Percentiles rank a stretch among this genome's conserved stretches.
phyloP scores from a whole-genome alignment of 1,140 invertebrate genomes.

The Eupeodes corollae region DNA sequence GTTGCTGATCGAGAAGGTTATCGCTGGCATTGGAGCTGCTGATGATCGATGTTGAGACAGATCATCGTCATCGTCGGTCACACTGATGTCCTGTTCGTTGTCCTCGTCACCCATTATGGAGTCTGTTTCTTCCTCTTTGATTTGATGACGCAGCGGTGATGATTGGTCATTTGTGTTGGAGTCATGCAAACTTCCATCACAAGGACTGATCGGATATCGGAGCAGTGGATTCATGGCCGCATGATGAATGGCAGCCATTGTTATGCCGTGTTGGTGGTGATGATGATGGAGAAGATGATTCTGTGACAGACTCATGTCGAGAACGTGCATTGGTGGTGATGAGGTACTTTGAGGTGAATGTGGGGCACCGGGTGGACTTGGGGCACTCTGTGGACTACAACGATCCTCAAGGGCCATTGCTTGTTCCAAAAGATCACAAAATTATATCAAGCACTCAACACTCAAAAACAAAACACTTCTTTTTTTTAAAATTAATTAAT shows the following conservation, averaged over 20 bases:
- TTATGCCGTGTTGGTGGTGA: conserved; percentile 25
- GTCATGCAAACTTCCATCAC: conserved; percentile 4
- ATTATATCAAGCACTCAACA: conserved; percentile 9
- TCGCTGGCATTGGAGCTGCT: conserved; percentile 19
- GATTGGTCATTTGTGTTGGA: conserved; percentile 18
- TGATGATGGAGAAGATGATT: conserved; percentile 32
- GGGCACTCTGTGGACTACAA: conserved; percentile 47
- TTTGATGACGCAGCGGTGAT: conserved; percentile 23
- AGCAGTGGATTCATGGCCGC: conserved; percentile 26
- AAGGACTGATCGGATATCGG: conserved; percentile 17
- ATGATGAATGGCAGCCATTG: conserved; percentile 25
- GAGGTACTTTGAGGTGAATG: conserved; percentile 17
- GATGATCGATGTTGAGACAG: conserved; percentile 21
- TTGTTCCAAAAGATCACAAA: conserved; percentile 2
- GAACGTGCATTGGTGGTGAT: conserved; percentile 3
- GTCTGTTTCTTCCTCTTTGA: conserved; percentile 34
- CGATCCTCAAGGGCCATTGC: conserved; percentile 49
- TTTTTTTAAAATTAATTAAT: not conserved
- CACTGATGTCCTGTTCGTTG: conserved; percentile 30
- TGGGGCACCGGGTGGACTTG: conserved; percentile 34
- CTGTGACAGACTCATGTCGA: conserved; percentile 28
- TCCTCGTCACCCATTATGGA: conserved; percentile 32
- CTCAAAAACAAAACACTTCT: conserved; percentile 1
- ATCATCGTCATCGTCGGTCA: conserved; percentile 16
- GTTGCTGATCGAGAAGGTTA: conserved; percentile 36